These are phyloP conservation scores for Ophion ellenae DNA, from an alignment of 2,888 invertebrate species.

Conservation along the genomic window DNA sequence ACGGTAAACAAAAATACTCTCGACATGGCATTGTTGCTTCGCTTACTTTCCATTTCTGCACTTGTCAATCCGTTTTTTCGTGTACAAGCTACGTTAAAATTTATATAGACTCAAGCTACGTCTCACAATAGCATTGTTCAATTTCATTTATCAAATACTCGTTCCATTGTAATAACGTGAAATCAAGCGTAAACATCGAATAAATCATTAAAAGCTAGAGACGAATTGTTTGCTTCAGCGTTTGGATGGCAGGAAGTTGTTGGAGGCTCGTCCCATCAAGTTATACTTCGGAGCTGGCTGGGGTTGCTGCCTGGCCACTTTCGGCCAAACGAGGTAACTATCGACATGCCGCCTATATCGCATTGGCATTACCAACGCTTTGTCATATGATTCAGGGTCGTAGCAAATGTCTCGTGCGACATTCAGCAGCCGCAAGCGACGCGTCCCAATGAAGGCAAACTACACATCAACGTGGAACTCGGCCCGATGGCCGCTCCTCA, in stretches of 20 bases:
- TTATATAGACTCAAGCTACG: no score
- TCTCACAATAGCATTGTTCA: no score
- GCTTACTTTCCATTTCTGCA: slow-evolving; percentile 2
- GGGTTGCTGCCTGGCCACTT: slow-evolving; percentile 91
- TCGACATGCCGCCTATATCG: slow-evolving; percentile 18
- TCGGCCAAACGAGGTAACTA: slow-evolving; percentile 91
- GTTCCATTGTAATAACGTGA: no score
- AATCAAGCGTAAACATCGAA: not conserved
- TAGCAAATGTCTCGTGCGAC: slow-evolving; percentile 95
- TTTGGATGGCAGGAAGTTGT: slow-evolving; percentile 90
- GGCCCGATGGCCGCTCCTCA: slow-evolving; percentile 94
- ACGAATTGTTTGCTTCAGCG: slow-evolving; percentile 85
- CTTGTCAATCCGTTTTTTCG: no score
- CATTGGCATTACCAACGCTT: slow-evolving; percentile 43
- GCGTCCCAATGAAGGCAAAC: slow-evolving; percentile 94
- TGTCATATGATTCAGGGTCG: slow-evolving; percentile 85
- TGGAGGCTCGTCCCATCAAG: slow-evolving; percentile 89
- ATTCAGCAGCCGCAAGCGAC: slow-evolving; percentile 93
- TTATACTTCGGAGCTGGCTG: slow-evolving; percentile 93
- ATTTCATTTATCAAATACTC: no score
- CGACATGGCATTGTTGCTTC: slow-evolving; percentile 1
- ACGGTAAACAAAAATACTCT: slow-evolving; percentile 84
- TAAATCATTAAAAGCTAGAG: not conserved
- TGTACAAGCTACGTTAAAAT: no score
- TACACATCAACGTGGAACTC: slow-evolving; percentile 94